A percentile compares a stretch with the other conserved stretches of the same genome.
Conservation (phyloP, 92 coral and sea anemone genomes). For the Actinostola sp. region DNA sequence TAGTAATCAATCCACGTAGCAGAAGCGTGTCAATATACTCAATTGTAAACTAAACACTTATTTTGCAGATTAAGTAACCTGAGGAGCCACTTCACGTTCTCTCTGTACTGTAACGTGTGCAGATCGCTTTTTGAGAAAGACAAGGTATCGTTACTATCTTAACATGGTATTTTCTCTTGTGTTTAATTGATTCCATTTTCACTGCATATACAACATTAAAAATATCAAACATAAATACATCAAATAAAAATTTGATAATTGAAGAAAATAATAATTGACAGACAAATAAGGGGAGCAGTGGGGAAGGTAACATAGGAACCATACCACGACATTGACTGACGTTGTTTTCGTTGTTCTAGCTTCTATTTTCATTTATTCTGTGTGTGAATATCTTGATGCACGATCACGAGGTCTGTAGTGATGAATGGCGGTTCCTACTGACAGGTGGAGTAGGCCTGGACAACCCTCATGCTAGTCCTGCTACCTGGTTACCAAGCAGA, state of each 20-base stretch:
- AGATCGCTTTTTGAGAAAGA: constrained; percentile 97
- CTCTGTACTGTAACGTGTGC: constrained; percentile 95
- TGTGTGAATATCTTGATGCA: constrained; percentile 91
- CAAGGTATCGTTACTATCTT: constrained; percentile 59
- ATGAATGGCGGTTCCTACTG: constrained; percentile 92
- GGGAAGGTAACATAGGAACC: no score
- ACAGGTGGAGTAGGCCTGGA: constrained; percentile 99
- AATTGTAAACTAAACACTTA: neutral
- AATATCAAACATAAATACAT: no score
- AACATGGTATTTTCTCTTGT: neutral
- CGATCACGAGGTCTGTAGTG: constrained; percentile 89
- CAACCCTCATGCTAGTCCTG: constrained; percentile 94
- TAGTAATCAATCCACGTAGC: no score
- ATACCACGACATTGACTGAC: neutral
- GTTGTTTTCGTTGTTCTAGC: constrained; percentile 41
- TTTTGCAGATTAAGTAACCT: constrained; percentile 69
- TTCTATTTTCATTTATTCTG: constrained; percentile 90
- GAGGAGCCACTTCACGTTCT: constrained; percentile 90
- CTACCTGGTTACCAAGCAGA: constrained; percentile 89
- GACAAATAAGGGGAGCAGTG: no score
- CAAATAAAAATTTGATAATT: no score
- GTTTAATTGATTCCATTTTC: neutral
- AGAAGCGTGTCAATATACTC: no score
- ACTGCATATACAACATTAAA: no score
- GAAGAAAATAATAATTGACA: no score